Evolutionary conservation across 2,113 vertebrate species (phyloP).

Genomic region (Reinhardtius hippoglossoides): DNA sequence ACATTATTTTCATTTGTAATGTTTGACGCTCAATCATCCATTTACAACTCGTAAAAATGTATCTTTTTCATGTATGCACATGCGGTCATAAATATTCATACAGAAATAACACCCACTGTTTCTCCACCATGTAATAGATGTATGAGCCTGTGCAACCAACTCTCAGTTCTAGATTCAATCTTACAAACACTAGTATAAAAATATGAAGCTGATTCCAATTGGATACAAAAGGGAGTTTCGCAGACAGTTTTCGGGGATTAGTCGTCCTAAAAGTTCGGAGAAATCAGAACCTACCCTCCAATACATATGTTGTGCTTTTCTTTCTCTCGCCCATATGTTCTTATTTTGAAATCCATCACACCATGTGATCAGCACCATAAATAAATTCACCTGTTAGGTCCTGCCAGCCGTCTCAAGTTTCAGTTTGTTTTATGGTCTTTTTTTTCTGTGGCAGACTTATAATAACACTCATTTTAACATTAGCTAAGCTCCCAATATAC

Average conservation of each 20-base stretch:
- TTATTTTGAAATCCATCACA: constrained; percentile 48
- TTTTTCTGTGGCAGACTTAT: constrained; percentile 29
- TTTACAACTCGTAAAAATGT: not conserved
- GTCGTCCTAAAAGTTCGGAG: not conserved
- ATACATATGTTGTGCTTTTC: not conserved
- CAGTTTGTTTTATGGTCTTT: constrained; percentile 55
- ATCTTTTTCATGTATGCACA: not conserved
- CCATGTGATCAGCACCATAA: constrained; percentile 47
- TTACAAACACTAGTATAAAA: not conserved
- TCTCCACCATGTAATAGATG: not conserved
- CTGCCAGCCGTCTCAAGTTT: constrained; percentile 45
- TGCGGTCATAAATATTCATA: not conserved
- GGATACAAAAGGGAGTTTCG: not conserved
- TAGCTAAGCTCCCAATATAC: constrained; percentile 17
- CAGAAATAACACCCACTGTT: not conserved
- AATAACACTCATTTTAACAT: constrained; percentile 53
- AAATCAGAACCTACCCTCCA: not conserved
- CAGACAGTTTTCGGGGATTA: not conserved
- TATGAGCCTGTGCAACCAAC: not conserved
- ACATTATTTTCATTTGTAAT: constrained; percentile 7
- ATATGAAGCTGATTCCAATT: not conserved
- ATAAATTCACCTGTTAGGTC: constrained; percentile 55
- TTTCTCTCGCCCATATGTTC: constrained; percentile 31
- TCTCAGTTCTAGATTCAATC: not conserved
- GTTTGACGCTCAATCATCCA: not conserved